Base-by-base conservation (phyloP, 1,140 invertebrate genomes). In the Aphis gossypii region DNA sequence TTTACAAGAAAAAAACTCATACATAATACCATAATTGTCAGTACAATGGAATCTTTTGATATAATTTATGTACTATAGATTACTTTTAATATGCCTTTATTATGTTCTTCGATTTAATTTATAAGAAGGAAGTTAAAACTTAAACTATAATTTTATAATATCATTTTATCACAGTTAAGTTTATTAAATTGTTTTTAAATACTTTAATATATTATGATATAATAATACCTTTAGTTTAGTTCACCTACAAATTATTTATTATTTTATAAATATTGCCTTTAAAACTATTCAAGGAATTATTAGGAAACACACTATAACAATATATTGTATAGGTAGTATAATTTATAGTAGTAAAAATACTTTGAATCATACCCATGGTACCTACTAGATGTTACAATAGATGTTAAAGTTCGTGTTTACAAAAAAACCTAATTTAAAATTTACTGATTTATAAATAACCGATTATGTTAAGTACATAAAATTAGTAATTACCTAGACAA, bases 21-120 rank as follows among this genome's bases (percentile, higher is more conserved):
- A 54, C n/a, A 54, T 41, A n/a, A 38, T 38, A 38, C 21, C 83
- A 51, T 51, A 82, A 82, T 84, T 54, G 46, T 6, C 1, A 35
- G 20, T 35, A 92, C 76, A 92, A 92, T 92, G 1, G 46, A 7
- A 92, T 83, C 20, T 11, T 92, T 84, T 92, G 8, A 83, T 54
- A 84, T 92, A 6, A 4, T 92, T 92, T 35, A 54, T 90, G 18
- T 38, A 6, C 88, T 56, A 21, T 25, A 56, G 9, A 90, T 90
- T 90, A 92, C n/a, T 1, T 38, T 51, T 48, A 25, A 83, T 82
- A 83, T 25, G 91, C 8, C 51, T 83, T 92, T 92, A 76, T 92
- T 35, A 38, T 23, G 76, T 84, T 83, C 30, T 92, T 84, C 41
- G 38, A 92, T 35, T 83, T 44, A 48, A 46, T 76, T 91, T 11